phyloP scores from a whole-genome alignment of 2,797 vertebrate species.

The Alosa sapidissima region DNA sequence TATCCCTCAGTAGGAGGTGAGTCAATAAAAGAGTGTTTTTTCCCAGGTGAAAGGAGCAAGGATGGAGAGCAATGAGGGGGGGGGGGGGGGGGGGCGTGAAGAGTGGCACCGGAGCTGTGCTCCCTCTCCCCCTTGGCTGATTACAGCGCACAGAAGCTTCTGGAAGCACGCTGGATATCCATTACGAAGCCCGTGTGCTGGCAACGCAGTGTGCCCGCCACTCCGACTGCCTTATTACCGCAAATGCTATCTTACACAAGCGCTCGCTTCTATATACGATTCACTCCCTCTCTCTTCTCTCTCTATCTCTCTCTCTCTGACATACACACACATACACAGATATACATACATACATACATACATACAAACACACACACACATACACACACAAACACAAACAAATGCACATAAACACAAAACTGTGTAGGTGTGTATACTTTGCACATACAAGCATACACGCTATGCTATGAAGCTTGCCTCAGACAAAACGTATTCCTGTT shows the following conservation, averaged over 20 bases:
- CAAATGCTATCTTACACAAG: conserved; percentile 16
- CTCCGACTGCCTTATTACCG: conserved; percentile 3
- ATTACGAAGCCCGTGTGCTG: neutral
- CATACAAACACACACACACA: neutral
- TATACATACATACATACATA: neutral
- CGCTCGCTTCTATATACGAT: neutral
- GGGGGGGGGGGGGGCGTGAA: neutral
- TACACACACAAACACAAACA: neutral
- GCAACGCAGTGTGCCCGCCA: conserved; percentile 15
- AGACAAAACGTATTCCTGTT: neutral
- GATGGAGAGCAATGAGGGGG: neutral
- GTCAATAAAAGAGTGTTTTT: neutral
- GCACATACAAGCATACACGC: neutral
- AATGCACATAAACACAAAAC: neutral
- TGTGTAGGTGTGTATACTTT: neutral
- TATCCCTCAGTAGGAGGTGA: neutral
- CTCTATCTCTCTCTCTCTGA: neutral
- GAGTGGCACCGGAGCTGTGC: neutral
- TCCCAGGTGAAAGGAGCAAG: neutral
- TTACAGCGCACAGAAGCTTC: neutral
- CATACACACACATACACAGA: neutral
- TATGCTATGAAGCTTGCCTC: neutral
- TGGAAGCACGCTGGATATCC: neutral
- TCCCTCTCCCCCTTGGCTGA: neutral
- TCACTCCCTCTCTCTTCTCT: neutral